Evolutionary conservation across 2,888 invertebrate genomes (phyloP).

Genomic region (Agonopterix arenella): DNA sequence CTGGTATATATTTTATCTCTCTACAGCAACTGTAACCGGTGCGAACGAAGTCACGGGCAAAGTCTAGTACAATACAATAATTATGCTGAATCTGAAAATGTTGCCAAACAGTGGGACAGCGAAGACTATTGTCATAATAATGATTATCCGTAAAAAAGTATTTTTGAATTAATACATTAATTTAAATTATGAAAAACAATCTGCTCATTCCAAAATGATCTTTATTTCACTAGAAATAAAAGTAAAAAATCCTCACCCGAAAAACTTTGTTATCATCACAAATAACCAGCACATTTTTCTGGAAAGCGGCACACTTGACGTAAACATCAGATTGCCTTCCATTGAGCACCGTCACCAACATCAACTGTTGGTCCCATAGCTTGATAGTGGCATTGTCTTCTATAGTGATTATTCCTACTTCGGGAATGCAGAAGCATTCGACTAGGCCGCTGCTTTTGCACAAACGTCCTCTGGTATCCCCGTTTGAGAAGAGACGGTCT

Average conservation of each 20-base stretch:
- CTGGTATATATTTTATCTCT: too few relatives aligned
- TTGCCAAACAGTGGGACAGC: too few relatives aligned
- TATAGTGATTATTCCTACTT: slow-evolving; percentile 51
- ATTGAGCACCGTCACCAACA: slow-evolving; percentile 43
- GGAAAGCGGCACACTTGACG: slow-evolving; percentile 49
- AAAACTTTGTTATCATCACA: slow-evolving; percentile 56
- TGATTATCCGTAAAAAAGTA: too few relatives aligned
- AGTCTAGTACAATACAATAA: too few relatives aligned
- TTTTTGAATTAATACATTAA: too few relatives aligned
- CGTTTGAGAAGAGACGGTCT: slow-evolving; percentile 38
- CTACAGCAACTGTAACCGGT: too few relatives aligned
- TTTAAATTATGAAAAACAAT: too few relatives aligned
- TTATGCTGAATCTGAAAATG: too few relatives aligned
- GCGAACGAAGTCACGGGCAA: too few relatives aligned
- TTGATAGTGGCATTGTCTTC: slow-evolving; percentile 58
- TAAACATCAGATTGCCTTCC: slow-evolving; percentile 44
- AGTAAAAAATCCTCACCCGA: slow-evolving; percentile 34
- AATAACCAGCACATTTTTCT: slow-evolving; percentile 51
- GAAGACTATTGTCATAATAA: too few relatives aligned
- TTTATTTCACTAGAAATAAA: neutral
- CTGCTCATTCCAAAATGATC: neutral
- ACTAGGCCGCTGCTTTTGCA: slow-evolving; percentile 43
- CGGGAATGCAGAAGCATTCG: slow-evolving; percentile 49
- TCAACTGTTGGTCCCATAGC: slow-evolving; percentile 48
- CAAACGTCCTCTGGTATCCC: slow-evolving; percentile 30